Evolutionary conservation across 2,888 invertebrate species (phyloP).

Genomic region (Linyphia triangularis): DNA sequence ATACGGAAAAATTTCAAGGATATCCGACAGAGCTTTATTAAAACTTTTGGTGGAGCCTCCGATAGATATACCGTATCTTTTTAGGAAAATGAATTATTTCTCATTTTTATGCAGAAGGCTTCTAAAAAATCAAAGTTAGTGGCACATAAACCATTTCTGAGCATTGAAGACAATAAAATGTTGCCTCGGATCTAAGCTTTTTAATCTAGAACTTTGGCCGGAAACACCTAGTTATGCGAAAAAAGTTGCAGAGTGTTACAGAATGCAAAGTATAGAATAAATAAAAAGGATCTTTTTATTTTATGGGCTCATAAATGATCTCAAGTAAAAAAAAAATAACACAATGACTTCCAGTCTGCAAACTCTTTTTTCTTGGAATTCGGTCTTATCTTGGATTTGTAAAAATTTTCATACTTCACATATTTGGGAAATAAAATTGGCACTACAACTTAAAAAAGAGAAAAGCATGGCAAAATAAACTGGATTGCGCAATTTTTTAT

Average conservation of each 20-base stretch:
- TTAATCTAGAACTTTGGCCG: slow-evolving; percentile 25
- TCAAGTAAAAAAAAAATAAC: neutral
- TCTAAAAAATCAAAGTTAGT: neutral
- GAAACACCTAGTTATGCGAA: slow-evolving; percentile 35
- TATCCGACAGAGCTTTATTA: no score
- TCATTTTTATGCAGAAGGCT: neutral
- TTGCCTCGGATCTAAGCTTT: neutral
- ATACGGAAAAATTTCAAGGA: no score
- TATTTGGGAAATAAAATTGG: slow-evolving; percentile 34
- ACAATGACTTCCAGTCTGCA: neutral
- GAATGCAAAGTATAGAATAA: slow-evolving; percentile 39
- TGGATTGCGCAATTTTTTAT: slow-evolving; percentile 23
- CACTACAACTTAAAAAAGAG: neutral
- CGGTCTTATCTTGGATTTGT: slow-evolving; percentile 41
- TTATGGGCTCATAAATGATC: slow-evolving; percentile 46
- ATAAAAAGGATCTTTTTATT: slow-evolving; percentile 31
- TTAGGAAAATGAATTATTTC: neutral
- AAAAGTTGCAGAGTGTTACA: neutral
- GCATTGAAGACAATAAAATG: slow-evolving; percentile 31
- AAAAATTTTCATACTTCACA: slow-evolving; percentile 34
- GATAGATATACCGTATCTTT: no score
- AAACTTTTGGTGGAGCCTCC: no score
- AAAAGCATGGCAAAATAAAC: neutral
- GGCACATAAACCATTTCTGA: slow-evolving; percentile 31
- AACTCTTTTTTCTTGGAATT: neutral